These are phyloP conservation scores for Glyptemys insculpta DNA, from an alignment of 2,797 vertebrate species.

Conservation along the genomic window DNA sequence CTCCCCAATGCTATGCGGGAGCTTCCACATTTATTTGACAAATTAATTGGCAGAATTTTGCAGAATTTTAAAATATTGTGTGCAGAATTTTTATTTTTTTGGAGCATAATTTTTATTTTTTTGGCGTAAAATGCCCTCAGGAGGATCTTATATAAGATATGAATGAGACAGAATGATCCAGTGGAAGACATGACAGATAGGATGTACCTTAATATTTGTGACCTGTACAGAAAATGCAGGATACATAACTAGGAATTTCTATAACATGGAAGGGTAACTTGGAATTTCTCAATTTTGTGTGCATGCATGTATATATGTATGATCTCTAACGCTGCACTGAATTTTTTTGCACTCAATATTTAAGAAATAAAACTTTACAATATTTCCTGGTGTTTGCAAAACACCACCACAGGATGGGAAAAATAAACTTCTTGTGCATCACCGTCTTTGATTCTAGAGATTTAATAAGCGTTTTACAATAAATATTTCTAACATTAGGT, in stretches of 20 bases:
- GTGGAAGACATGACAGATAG: not conserved
- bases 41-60: no score
- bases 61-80: no score
- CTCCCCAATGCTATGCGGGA: no score
- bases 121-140: no score
- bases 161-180: not conserved
- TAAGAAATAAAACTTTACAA: not conserved
- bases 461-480: not conserved
- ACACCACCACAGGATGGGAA: no score
- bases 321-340: not conserved
- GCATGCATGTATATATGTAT: not conserved
- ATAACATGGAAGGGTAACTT: not conserved
- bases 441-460: not conserved
- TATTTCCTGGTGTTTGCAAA: not conserved
- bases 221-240: not conserved
- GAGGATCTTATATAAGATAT: not conserved
- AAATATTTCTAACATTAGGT: not conserved
- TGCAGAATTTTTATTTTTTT: no score
- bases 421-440: not conserved
- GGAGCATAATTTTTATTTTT: no score
- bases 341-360: not conserved
- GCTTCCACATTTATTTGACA: no score
- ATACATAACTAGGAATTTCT: not conserved
- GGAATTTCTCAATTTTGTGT: not conserved
- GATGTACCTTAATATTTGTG: not conserved